Percentiles rank a stretch among this genome's conserved stretches.
Conservation (phyloP, 2,113 vertebrate species). For the Rhabdomys dilectus region DNA sequence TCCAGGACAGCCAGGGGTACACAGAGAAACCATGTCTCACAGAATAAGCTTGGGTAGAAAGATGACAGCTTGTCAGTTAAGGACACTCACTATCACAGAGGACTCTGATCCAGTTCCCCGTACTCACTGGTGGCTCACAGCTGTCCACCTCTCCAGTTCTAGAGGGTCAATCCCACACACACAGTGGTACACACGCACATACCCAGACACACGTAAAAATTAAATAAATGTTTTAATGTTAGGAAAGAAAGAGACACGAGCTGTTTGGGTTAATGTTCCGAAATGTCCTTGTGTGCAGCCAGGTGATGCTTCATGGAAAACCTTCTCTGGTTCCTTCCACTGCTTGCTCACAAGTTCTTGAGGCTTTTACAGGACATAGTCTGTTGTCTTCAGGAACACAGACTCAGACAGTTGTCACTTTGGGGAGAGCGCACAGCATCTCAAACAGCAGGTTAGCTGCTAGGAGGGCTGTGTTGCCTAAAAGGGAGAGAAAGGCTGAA, state of each 20-base stretch:
- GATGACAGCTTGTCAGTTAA: background rate
- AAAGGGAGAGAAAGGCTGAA: rapidly evolving
- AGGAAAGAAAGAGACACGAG: background rate
- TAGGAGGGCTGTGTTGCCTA: slow-evolving; percentile 95
- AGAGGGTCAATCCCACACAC: background rate
- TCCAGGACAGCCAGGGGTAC: background rate
- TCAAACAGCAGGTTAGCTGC: slow-evolving; percentile 97
- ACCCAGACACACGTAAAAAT: background rate
- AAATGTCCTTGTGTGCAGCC: background rate
- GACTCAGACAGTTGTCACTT: slow-evolving; percentile 87
- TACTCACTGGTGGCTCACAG: background rate
- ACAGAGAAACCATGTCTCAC: background rate
- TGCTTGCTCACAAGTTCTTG: background rate
- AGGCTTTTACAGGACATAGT: rapidly evolving
- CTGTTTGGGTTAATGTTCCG: background rate
- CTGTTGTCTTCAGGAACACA: background rate
- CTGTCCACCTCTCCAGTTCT: background rate
- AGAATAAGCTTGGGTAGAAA: background rate
- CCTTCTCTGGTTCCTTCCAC: background rate
- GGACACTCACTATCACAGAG: background rate
- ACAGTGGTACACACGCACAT: background rate
- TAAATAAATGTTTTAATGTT: background rate
- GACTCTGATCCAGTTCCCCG: background rate
- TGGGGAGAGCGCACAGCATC: slow-evolving; percentile 95
- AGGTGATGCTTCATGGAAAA: background rate